Evolutionary conservation across 2,888 invertebrate species (phyloP), one percentile per base, ranked within the genome.

Genomic region (Unio delphinus): DNA sequence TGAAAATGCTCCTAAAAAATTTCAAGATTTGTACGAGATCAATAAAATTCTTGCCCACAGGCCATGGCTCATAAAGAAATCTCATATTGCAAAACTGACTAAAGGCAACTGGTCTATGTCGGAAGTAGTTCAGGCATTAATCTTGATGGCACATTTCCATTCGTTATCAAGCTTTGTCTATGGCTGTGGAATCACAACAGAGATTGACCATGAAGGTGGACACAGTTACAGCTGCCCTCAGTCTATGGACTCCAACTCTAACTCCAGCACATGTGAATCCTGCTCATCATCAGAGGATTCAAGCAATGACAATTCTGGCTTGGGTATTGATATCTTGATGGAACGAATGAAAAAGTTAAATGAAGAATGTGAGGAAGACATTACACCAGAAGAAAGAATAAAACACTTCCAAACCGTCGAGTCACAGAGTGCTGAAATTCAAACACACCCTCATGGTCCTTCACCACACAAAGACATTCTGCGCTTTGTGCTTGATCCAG

Each of bases 1-100:
- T 70, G 92, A 93, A 74, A 92, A 92, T 83, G 94, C 94, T 82
- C 95, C 95, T 64, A 92, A 93, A 79, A 96, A 96, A 90, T 91
- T 95, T 77, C 92, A 93, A 87, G 94, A 94, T 90, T 92, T 96
- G 77, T 94, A 95, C 88, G 94, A 95, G 89, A 93, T 96, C 89
- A 96, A 96, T 90, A 94, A 95, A 91, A 93, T 95, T 81, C 91
- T 96, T 86, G 96, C 96, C 61, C 96, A 96, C 90, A 92, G 95
- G 83, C 96, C 96, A 54, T 96, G 96, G 96, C 92, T 95, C 69
- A 91, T 96, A 81, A 94, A 87, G 72, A 91, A 93, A 90, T 92
- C 93, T 85, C 95, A 95, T 90, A 94, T 95, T 88, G 94, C 95
- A 93, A 85, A 85, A 72, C 76, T 89, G 65, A 83, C 86, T 3